Evolutionary conservation across 1,140 invertebrate species (phyloP), one percentile per base, ranked within the genome.

Genomic region (Leptinotarsa lineolata): DNA sequence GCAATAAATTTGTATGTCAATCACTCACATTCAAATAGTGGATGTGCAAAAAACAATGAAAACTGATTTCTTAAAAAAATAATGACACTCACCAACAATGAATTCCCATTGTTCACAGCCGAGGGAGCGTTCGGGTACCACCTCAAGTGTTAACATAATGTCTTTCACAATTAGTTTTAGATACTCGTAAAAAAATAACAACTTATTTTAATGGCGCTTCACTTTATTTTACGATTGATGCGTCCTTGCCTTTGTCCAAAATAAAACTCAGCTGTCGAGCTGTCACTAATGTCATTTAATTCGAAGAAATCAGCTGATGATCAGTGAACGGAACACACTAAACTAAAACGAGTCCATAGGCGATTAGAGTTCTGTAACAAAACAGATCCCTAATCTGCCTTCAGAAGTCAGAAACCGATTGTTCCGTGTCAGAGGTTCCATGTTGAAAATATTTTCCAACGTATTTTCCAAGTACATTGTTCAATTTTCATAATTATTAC

Each of bases 81-180:
- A 54, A 66, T 39, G 16, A 54, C n/a, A 88, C 92, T 92, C 88
- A 95, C 96, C 96, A 88, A 98, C 89, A 86, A 97, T 92, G 88
- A 98, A 97, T 88, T 98, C 96, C 95, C 96, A 98, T 89, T 95
- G 92, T 86, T 97, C 96, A 86, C 95, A 96, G 86, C 95, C 95
- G 84, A 98, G 90, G 79, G 95, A 97, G 85, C 94, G 91, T 88
- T 97, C 96, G 75, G 96, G 96, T 80, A 97, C 91, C 82, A 98
- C 94, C 89, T 98, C 96, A 84, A 98, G 90, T 86, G 97, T 95
- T 86, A 98, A 90, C 96, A 98, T 98, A 85, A 82, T 88, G 59
- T 71, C 64, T 68, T 72, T 71, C 8, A 39, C 39, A 63, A 71
- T 20, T 39, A 18, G 18, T 61, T n/a, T 21, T 30, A 46, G 16